A percentile compares a stretch with the other conserved stretches of the same genome.
phyloP scores from a whole-genome alignment of 2,797 vertebrate species.

The Anguilla megastoma region DNA sequence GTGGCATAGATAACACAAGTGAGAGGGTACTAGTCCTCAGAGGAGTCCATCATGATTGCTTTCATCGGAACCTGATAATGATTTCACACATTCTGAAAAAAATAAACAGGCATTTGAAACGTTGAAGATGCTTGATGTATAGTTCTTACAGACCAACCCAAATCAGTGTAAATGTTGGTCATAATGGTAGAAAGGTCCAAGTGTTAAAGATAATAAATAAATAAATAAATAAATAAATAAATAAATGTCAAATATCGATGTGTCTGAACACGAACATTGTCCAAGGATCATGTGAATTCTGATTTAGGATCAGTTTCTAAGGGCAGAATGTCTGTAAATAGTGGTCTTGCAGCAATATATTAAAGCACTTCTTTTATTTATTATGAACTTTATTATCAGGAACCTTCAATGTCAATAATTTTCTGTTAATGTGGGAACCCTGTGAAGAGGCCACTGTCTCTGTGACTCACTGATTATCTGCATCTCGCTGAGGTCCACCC shows the following conservation, averaged over 20 bases:
- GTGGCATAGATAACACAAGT: not conserved
- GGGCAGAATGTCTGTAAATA: not conserved
- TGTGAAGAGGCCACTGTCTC: conserved; percentile 27
- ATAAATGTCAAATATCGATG: too few species aligned
- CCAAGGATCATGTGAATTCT: too few species aligned
- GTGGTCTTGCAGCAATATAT: not conserved
- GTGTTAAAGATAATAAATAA: too few species aligned
- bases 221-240: too few species aligned
- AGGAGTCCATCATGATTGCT: not conserved
- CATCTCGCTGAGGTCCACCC: conserved; percentile 88
- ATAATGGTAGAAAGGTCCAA: not conserved
- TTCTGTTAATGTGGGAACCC: not conserved
- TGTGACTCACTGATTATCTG: conserved; percentile 89
- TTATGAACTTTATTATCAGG: not conserved
- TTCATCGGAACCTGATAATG: not conserved
- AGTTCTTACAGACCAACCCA: not conserved
- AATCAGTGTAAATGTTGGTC: not conserved
- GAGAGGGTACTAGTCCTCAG: not conserved
- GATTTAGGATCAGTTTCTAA: too few species aligned
- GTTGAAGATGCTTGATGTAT: not conserved
- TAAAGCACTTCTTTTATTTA: not conserved
- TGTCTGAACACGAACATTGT: too few species aligned
- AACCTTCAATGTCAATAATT: not conserved
- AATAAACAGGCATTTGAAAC: not conserved
- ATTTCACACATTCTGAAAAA: not conserved